Evolutionary conservation across 2,797 vertebrate genomes (phyloP).

Genomic region (Lacerta bilineata): DNA sequence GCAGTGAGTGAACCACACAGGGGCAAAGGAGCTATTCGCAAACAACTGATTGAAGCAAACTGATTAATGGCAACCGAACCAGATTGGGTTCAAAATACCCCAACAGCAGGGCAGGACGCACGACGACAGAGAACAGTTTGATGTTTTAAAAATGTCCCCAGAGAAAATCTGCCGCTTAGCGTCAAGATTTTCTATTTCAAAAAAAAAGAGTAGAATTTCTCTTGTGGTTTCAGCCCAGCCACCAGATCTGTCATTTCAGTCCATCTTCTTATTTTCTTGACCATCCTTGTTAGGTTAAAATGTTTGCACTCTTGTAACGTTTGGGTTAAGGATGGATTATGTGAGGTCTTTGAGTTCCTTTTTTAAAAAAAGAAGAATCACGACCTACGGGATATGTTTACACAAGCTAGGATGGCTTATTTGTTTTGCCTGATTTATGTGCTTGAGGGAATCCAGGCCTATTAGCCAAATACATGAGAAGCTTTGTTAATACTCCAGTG

Average conservation of each 20-base stretch:
- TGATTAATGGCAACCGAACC: too few relatives aligned
- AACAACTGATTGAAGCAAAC: not conserved
- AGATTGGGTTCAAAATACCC: not conserved
- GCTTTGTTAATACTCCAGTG: not conserved
- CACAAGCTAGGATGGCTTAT: not conserved
- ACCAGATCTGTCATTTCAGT: too few relatives aligned
- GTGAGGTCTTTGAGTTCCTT: not conserved
- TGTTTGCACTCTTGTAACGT: not conserved
- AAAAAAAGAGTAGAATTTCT: not conserved
- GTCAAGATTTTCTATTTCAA: not conserved
- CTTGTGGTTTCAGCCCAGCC: not conserved
- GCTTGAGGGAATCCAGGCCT: not conserved
- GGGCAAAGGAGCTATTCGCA: not conserved
- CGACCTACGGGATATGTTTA: not conserved
- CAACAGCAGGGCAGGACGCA: too few relatives aligned
- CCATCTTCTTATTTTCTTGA: not conserved
- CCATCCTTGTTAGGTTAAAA: not conserved
- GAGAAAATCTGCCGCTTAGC: not conserved
- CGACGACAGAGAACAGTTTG: too few relatives aligned
- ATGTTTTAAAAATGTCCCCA: too few relatives aligned
- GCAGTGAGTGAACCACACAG: not conserved
- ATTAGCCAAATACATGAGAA: not conserved
- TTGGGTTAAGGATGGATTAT: not conserved
- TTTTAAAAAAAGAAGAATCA: not conserved
- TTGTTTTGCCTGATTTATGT: not conserved